phyloP scores from a whole-genome alignment of 2,113 vertebrate genomes.

The Lonchura striata region DNA sequence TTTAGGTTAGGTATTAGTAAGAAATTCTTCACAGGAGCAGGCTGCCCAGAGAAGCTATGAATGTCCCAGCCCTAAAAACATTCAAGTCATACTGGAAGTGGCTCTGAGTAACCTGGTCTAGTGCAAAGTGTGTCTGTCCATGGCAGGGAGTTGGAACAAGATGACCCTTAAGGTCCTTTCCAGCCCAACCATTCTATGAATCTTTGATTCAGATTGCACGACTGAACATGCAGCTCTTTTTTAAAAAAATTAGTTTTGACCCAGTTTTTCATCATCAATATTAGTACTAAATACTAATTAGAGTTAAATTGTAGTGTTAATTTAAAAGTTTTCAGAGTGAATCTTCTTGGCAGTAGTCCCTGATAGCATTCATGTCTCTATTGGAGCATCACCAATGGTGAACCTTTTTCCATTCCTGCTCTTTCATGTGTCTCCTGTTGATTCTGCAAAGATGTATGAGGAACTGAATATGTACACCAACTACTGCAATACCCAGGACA shows the following conservation, averaged over 20 bases:
- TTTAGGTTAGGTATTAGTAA: background rate
- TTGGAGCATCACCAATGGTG: background rate
- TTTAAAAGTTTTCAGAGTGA: background rate
- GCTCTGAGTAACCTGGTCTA: background rate
- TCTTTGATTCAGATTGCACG: background rate
- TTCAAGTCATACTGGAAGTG: background rate
- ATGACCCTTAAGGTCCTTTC: background rate
- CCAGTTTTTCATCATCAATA: background rate
- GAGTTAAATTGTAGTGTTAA: background rate
- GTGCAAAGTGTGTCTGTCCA: background rate
- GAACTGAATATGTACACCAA: background rate
- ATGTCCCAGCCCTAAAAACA: background rate
- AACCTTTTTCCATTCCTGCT: background rate
- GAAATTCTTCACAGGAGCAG: background rate
- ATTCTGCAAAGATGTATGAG: background rate
- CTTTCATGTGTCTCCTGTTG: background rate
- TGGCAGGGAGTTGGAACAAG: background rate
- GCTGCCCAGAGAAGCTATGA: background rate
- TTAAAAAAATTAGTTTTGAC: background rate
- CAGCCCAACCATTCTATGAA: background rate
- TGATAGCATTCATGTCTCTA: rapidly evolving
- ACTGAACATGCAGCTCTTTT: background rate
- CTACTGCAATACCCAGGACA: background rate
- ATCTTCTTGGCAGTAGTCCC: background rate
- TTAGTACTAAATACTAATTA: background rate